phyloP scores from a whole-genome alignment of 1,140 invertebrate genomes.

The Drosophila nigromelanica region DNA sequence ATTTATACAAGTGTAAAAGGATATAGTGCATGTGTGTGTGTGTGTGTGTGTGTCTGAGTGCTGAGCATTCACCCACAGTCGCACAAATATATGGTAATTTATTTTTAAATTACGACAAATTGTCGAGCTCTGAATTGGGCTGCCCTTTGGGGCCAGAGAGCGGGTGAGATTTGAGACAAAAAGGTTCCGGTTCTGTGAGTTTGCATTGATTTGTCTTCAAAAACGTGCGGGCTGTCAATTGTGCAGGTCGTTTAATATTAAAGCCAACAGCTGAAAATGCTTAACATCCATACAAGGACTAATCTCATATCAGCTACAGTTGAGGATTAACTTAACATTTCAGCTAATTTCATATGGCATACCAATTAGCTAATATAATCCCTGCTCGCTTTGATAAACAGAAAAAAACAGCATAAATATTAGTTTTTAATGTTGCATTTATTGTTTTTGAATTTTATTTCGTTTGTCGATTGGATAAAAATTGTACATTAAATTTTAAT shows the following conservation, averaged over 20 bases:
- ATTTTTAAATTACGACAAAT: conserved; percentile 51
- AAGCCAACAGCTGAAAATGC: not conserved
- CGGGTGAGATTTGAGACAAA: not conserved
- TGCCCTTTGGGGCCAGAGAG: not conserved
- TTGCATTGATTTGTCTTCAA: conserved; percentile 11
- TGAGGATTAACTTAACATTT: not conserved
- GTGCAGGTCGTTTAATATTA: not conserved
- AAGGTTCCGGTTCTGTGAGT: not conserved
- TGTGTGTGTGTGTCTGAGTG: not conserved
- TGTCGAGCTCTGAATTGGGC: conserved; percentile 6
- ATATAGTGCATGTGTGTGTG: not conserved
- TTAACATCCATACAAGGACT: not conserved
- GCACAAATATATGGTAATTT: conserved; percentile 46
- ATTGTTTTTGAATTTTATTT: conserved; percentile 39
- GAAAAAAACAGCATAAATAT: not conserved
- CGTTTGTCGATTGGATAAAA: conserved; percentile 35
- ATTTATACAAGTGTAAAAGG: conserved; percentile 18
- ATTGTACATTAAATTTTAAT: conserved; percentile 44
- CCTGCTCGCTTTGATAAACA: not conserved
- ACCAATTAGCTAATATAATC: conserved; percentile 2
- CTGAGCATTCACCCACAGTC: not conserved
- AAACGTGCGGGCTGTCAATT: conserved; percentile 2
- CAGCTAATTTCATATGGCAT: not conserved
- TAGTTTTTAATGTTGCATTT: conserved; percentile 21
- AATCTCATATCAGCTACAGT: not conserved